Conservation (phyloP, 2,113 vertebrate genomes). For the Urocynchramus pylzowi region DNA sequence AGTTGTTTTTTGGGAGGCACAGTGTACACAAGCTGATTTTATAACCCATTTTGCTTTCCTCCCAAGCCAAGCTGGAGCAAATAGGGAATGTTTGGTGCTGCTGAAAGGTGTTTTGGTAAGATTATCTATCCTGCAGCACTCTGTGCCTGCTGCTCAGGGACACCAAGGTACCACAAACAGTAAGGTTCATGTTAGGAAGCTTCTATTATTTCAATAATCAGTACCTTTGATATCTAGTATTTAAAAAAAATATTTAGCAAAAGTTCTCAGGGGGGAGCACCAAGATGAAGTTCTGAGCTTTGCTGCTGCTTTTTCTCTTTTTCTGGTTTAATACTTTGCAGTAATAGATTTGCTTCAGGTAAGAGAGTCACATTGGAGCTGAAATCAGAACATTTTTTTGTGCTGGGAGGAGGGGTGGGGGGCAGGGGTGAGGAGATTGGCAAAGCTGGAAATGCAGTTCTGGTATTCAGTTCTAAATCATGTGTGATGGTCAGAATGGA, state of each 20-base stretch:
- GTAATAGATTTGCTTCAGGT: not conserved
- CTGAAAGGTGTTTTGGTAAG: not conserved
- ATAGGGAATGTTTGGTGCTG: not conserved
- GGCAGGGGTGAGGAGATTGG: not conserved
- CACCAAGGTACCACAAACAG: not conserved
- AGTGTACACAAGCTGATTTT: not conserved
- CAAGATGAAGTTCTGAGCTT: not conserved
- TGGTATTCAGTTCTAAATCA: conserved; percentile 1
- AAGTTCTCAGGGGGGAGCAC: not conserved
- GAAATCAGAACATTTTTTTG: not conserved
- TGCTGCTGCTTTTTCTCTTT: not conserved
- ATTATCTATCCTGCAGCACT: not conserved
- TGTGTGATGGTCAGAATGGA: not conserved
- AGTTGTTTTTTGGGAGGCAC: not conserved
- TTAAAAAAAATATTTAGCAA: not conserved
- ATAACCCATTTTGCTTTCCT: not conserved
- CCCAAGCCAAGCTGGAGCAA: not conserved
- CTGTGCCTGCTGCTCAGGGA: not conserved
- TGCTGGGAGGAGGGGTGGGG: not conserved
- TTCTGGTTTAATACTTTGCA: not conserved
- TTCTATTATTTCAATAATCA: not conserved
- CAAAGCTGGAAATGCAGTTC: not conserved
- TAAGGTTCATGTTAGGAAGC: not conserved
- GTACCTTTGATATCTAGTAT: not conserved
- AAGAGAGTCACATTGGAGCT: not conserved